Percentiles rank a stretch among this genome's conserved stretches.
Conservation (phyloP, 1,140 invertebrate species). For the Eriosoma lanigerum region DNA sequence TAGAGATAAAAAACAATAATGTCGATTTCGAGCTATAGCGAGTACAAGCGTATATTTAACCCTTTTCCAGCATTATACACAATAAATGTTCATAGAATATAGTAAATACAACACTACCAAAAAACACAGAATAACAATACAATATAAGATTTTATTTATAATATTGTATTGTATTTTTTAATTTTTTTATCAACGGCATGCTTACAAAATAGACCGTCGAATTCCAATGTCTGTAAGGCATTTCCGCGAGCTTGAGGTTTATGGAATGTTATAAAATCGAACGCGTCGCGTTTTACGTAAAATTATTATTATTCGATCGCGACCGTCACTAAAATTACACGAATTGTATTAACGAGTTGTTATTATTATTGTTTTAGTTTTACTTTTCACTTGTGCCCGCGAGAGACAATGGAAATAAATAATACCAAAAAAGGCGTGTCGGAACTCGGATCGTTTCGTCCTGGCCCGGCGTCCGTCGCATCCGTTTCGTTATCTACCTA, state of each 20-base stretch:
- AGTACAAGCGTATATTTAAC: no score
- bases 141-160: no score
- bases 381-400: no score
- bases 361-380: no score
- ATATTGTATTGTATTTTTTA: no score
- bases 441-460: background rate
- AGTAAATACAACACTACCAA: background rate
- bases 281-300: background rate
- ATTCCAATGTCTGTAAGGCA: constrained; percentile 21
- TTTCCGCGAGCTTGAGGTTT: background rate
- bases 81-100: background rate
- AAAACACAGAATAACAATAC: background rate
- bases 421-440: constrained; percentile 5
- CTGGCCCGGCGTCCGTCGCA: background rate
- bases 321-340: no score
- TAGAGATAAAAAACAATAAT: no score
- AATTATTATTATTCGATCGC: background rate
- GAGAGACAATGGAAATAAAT: background rate
- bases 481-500: background rate
- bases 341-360: background rate
- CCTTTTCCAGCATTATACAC: background rate
- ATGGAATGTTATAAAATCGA: background rate
- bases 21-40: no score
- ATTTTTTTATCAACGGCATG: no score
- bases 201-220: constrained; percentile 24